phyloP scores from a whole-genome alignment of 2,113 vertebrate species.

The Psammodynastes pulverulentus region DNA sequence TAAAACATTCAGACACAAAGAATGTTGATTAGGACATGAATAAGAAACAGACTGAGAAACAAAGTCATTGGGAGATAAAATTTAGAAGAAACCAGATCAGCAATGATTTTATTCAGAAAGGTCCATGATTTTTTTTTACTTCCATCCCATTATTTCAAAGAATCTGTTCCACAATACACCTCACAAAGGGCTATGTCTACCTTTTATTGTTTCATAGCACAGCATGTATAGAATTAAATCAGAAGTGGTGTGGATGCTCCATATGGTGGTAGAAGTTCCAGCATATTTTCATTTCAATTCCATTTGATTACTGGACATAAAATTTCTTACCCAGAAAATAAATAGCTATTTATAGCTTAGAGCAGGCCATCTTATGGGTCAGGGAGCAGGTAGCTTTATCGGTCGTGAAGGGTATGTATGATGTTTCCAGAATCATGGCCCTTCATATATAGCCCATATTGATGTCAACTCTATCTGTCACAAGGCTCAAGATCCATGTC shows the following conservation, averaged over 20 bases:
- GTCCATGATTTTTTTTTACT: not conserved
- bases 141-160: not conserved
- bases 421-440: not conserved
- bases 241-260: not conserved
- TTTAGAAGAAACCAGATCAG: not conserved
- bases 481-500: not conserved
- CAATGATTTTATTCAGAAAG: not conserved
- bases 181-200: not conserved
- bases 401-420: not conserved
- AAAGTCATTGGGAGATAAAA: not conserved
- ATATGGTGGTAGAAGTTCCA: not conserved
- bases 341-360: not conserved
- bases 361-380: not conserved
- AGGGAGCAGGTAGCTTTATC: not conserved
- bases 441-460: not conserved
- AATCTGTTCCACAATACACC: not conserved
- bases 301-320: not conserved
- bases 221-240: not conserved
- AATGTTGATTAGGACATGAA: not conserved
- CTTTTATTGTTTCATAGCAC: not conserved
- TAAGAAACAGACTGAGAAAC: not conserved
- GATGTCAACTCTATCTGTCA: not conserved
- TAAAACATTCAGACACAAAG: not conserved
- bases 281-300: not conserved
- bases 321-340: not conserved